These are phyloP conservation scores for Xiphophorus hellerii DNA, from an alignment of 2,113 vertebrate species.

Conservation along the genomic window DNA sequence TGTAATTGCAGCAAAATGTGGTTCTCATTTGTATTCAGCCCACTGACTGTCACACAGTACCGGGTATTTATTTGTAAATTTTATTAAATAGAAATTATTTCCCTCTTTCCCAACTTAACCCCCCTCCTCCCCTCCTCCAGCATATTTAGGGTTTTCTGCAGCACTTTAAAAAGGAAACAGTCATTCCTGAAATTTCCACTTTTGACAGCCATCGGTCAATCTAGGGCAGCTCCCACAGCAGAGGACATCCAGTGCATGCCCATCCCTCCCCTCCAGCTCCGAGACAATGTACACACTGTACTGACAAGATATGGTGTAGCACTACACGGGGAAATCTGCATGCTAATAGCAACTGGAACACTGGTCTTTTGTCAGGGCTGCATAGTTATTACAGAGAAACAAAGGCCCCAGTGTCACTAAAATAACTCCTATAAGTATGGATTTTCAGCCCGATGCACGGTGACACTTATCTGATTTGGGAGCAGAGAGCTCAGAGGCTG, in stretches of 20 bases:
- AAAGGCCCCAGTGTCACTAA: conserved; percentile 81
- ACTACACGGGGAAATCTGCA: conserved; percentile 89
- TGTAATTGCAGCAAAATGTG: neutral
- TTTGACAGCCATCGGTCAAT: conserved; percentile 64
- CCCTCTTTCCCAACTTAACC: neutral
- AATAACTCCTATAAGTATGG: conserved; percentile 85
- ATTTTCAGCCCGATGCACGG: conserved; percentile 67
- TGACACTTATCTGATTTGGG: conserved; percentile 74
- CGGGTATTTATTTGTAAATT: neutral
- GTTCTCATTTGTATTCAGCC: neutral
- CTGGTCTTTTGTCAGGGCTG: conserved; percentile 85
- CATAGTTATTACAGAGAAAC: conserved; percentile 84
- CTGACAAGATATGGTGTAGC: conserved; percentile 82
- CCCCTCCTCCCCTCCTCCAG: no score
- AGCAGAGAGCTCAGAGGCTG: conserved; percentile 19
- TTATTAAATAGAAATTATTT: neutral
- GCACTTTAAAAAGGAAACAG: conserved; percentile 22
- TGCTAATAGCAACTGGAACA: conserved; percentile 87
- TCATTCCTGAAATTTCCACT: conserved; percentile 39
- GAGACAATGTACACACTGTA: conserved; percentile 84
- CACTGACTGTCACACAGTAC: neutral
- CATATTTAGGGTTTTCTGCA: neutral
- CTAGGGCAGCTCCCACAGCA: conserved; percentile 62
- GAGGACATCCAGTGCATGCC: conserved; percentile 79
- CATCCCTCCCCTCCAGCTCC: conserved; percentile 61